phyloP scores from a whole-genome alignment of 2,888 invertebrate species.

The Rhodophaea formosa region DNA sequence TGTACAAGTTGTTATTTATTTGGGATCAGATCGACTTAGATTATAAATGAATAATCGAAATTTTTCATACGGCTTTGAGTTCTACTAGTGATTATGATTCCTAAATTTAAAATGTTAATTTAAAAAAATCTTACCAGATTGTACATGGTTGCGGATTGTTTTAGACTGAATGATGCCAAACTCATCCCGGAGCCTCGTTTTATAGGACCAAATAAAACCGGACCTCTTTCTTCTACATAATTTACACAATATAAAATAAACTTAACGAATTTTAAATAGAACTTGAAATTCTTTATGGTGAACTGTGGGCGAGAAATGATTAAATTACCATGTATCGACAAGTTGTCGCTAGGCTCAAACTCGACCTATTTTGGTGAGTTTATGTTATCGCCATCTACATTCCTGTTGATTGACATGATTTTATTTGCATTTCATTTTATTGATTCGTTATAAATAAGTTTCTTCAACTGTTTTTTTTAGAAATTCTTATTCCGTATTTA shows the following conservation, averaged over 20 bases:
- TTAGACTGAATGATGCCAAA: constrained; percentile 9
- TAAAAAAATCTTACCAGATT: constrained; percentile 2
- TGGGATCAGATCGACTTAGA: no score
- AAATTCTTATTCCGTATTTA: no score
- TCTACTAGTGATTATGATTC: no score
- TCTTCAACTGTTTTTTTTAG: no score
- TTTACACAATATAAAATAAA: background rate
- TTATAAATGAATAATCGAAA: no score
- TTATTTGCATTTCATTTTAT: background rate
- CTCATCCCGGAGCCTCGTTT: constrained; percentile 1
- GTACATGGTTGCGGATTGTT: constrained; percentile 5
- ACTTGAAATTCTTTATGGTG: constrained; percentile 2
- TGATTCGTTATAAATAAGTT: background rate
- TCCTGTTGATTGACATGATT: background rate
- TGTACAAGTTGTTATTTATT: no score
- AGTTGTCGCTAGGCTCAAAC: constrained; percentile 2
- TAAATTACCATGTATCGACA: constrained; percentile 2
- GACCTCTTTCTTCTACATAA: constrained; percentile 7
- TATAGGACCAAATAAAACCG: constrained; percentile 11
- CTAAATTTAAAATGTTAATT: no score
- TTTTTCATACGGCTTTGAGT: no score
- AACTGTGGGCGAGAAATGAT: background rate
- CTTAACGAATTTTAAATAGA: background rate
- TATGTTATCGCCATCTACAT: background rate
- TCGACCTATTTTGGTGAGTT: background rate